Evolutionary conservation across 2,888 invertebrate genomes (phyloP).

Genomic region (Harpalus rubripes): DNA sequence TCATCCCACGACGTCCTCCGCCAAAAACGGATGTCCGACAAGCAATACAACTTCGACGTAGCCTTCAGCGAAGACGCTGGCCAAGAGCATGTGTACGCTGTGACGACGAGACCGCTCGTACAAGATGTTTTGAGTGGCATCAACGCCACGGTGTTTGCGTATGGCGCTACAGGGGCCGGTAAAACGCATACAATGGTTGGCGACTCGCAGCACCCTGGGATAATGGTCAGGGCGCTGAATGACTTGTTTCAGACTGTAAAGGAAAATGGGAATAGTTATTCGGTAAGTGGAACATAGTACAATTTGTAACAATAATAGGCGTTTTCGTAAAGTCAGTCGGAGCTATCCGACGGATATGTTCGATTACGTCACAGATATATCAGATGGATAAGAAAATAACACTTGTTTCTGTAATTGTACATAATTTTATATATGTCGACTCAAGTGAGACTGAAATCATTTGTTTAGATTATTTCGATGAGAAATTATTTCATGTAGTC

Average conservation of each 20-base stretch:
- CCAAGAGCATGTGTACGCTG: conserved; percentile 93
- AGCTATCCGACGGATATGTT: no score
- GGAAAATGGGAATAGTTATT: conserved; percentile 80
- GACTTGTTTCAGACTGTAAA: conserved; percentile 88
- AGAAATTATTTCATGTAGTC: no score
- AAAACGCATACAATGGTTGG: conserved; percentile 96
- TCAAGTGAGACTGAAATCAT: no score
- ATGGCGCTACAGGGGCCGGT: conserved; percentile 94
- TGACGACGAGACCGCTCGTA: conserved; percentile 91
- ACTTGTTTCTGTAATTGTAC: no score
- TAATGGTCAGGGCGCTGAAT: conserved; percentile 92
- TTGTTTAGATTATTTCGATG: no score
- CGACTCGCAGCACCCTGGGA: conserved; percentile 84
- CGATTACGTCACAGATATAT: no score
- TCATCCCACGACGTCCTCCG: conserved; percentile 82
- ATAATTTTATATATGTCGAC: no score
- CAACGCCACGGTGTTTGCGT: conserved; percentile 97
- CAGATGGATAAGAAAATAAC: no score
- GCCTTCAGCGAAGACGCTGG: conserved; percentile 93
- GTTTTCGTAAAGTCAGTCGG: no score
- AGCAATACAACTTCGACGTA: conserved; percentile 93
- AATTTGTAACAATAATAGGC: neutral
- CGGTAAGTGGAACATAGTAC: conserved; percentile 73
- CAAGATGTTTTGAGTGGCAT: conserved; percentile 88
- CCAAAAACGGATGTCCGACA: conserved; percentile 86